Evolutionary conservation across 2,797 vertebrate species (phyloP).

Genomic region (Lacerta bilineata): DNA sequence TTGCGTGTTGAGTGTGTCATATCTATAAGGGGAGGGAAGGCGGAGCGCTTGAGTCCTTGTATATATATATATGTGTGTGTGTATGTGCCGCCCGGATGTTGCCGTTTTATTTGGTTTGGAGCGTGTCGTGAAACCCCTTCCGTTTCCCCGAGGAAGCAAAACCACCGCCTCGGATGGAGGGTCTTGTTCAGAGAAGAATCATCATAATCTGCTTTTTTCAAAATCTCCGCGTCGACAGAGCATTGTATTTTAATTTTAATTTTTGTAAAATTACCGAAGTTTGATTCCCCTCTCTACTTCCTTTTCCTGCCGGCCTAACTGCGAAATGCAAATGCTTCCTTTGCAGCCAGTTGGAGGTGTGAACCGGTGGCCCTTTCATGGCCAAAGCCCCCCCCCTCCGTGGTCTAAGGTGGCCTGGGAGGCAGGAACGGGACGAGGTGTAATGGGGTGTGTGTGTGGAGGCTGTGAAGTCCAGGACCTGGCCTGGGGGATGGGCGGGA

Average conservation of each 20-base stretch:
- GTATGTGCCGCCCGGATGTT: no score
- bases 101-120: neutral
- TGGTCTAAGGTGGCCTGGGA: no score
- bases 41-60: neutral
- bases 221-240: neutral
- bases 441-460: no score
- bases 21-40: neutral
- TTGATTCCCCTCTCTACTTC: neutral
- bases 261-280: neutral
- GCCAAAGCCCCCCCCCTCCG: no score
- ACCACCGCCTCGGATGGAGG: no score
- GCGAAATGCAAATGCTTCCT: neutral
- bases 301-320: no score
- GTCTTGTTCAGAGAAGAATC: no score
- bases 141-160: neutral
- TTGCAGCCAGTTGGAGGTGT: neutral
- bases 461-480: no score
- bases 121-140: neutral
- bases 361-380: neutral
- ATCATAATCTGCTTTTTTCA: neutral
- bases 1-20: neutral
- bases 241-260: neutral
- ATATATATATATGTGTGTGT: neutral
- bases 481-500: accelerated
- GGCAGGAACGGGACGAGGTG: no score